Conservation (phyloP, 2,113 vertebrate genomes). For the Erythrolamprus reginae region DNA sequence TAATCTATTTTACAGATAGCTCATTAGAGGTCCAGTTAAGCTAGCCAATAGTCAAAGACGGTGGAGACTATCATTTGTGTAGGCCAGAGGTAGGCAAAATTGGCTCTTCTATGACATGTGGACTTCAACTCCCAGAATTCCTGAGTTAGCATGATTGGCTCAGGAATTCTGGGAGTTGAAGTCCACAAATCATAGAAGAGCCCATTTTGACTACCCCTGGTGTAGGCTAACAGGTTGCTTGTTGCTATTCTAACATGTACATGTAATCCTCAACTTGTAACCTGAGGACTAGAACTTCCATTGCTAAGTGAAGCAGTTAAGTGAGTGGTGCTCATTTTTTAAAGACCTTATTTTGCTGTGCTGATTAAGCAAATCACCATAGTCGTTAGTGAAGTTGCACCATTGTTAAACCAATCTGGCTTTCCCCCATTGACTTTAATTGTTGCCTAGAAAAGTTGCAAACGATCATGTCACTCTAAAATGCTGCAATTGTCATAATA, state of each 20-base stretch:
- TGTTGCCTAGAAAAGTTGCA: neutral
- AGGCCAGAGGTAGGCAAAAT: too few relatives aligned
- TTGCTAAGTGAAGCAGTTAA: neutral
- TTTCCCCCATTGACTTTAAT: neutral
- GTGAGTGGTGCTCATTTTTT: too few relatives aligned
- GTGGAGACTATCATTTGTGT: neutral
- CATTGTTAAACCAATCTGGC: neutral
- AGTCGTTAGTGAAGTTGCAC: too few relatives aligned
- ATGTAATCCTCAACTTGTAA: neutral
- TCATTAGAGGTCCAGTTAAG: neutral
- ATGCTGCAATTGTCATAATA: neutral
- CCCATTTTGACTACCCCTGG: too few relatives aligned
- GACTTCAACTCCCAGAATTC: too few relatives aligned
- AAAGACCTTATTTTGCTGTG: too few relatives aligned
- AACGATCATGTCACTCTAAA: neutral
- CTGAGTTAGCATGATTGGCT: too few relatives aligned
- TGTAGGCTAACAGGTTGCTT: neutral
- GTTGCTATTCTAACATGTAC: neutral
- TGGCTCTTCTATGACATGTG: too few relatives aligned
- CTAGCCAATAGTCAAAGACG: neutral
- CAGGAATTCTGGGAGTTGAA: too few relatives aligned
- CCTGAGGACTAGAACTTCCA: neutral
- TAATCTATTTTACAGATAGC: neutral
- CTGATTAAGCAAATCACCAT: too few relatives aligned
- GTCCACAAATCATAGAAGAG: too few relatives aligned